phyloP scores from a whole-genome alignment of 37 sponge, comb jelly and placozoan genomes.

The Ephydatia muelleri region DNA sequence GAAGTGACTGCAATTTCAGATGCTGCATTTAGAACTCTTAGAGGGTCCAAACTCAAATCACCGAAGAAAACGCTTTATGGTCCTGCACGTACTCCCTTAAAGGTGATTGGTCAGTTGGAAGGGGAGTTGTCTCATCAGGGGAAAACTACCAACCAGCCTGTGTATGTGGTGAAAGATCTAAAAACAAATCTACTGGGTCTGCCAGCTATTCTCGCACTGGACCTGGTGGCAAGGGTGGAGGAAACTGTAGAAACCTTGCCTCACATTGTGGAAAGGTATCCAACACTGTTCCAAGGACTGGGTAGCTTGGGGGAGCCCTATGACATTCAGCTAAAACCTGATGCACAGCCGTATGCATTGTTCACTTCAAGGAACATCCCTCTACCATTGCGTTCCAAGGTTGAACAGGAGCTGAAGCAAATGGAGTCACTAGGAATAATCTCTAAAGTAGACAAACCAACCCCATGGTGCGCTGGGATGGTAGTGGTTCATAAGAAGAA shows the following conservation, averaged over 20 bases:
- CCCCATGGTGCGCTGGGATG: conserved; percentile 43
- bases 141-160: conserved; percentile 5
- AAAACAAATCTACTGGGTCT: conserved; percentile 36
- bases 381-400: conserved; percentile 22
- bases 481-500: conserved; percentile 35
- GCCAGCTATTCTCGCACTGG: conserved; percentile 31
- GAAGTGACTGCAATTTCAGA: conserved; percentile 32
- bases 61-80: conserved; percentile 29
- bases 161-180: conserved; percentile 20
- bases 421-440: conserved; percentile 29
- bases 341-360: conserved; percentile 24
- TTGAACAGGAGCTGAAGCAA: conserved; percentile 18
- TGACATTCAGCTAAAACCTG: conserved; percentile 16
- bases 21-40: neutral
- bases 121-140: conserved; percentile 16
- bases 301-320: conserved; percentile 17
- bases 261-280: conserved; percentile 16
- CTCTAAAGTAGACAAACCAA: conserved; percentile 29
- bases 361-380: conserved; percentile 36
- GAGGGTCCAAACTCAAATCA: neutral
- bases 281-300: conserved; percentile 23
- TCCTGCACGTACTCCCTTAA: conserved; percentile 10
- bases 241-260: neutral
- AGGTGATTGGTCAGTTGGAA: conserved; percentile 17
- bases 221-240: conserved; percentile 20